phyloP scores from a whole-genome alignment of 2,888 invertebrate genomes.

The Nudaria mundana region DNA sequence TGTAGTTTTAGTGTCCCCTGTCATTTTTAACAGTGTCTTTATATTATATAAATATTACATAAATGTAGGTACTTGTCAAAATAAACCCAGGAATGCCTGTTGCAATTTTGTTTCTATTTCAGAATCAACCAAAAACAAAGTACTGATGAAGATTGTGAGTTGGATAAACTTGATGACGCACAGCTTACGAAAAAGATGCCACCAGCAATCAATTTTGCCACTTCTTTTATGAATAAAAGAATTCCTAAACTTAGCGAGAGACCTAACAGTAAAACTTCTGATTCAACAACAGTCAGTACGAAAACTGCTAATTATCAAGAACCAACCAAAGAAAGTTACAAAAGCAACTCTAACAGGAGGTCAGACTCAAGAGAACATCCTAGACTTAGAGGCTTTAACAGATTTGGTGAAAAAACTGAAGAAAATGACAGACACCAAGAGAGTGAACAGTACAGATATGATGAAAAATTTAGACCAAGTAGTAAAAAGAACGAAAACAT shows the following conservation, averaged over 20 bases:
- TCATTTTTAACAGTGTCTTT: too few species aligned
- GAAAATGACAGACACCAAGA: not conserved
- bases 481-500: not conserved
- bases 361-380: not conserved
- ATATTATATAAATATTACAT: too few species aligned
- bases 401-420: not conserved
- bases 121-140: constrained; percentile 39
- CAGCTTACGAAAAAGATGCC: constrained; percentile 18
- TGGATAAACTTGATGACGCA: constrained; percentile 20
- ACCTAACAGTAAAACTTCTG: constrained; percentile 31
- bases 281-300: constrained; percentile 35
- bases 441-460: not conserved
- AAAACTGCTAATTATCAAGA: constrained; percentile 33
- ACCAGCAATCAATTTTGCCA: constrained; percentile 13
- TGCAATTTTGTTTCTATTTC: constrained; percentile 13
- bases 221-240: constrained; percentile 21
- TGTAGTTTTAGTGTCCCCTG: too few species aligned
- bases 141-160: constrained; percentile 53
- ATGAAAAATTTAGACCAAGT: not conserved
- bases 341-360: not conserved
- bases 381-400: not conserved
- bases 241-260: constrained; percentile 22
- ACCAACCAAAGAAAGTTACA: constrained; percentile 19
- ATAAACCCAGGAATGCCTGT: not conserved
- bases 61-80: too few species aligned